Evolutionary conservation across 2,797 vertebrate species (phyloP).

Genomic region (Argentina silus): DNA sequence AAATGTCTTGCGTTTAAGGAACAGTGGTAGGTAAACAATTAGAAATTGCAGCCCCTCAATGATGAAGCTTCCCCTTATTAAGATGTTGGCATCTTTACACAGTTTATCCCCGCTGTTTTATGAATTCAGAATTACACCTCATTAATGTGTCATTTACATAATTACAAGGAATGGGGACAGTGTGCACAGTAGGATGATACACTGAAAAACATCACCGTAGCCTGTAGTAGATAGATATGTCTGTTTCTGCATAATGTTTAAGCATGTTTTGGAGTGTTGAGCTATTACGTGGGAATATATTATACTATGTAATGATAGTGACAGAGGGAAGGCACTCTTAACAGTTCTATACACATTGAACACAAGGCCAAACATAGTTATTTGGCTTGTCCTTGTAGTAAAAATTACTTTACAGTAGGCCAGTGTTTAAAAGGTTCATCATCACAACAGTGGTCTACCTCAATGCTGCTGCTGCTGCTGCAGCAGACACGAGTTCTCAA

Average conservation of each 20-base stretch:
- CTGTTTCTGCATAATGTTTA: no score
- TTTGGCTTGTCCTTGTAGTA: no score
- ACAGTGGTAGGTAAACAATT: conserved; percentile 84
- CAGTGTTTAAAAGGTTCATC: no score
- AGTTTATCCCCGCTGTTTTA: conserved; percentile 85
- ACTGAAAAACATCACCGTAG: conserved; percentile 31
- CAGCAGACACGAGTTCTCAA: no score
- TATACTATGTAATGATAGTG: neutral
- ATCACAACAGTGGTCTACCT: no score
- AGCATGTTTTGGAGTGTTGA: neutral
- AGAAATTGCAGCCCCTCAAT: conserved; percentile 70
- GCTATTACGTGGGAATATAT: neutral
- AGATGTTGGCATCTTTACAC: conserved; percentile 74
- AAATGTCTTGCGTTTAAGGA: conserved; percentile 76
- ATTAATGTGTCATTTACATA: conserved; percentile 87
- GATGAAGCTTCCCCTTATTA: conserved; percentile 77
- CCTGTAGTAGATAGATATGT: neutral
- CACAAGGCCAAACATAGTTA: no score
- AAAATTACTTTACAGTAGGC: no score
- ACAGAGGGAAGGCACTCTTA: neutral
- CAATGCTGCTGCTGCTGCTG: no score
- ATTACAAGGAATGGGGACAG: conserved; percentile 82
- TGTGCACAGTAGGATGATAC: conserved; percentile 71
- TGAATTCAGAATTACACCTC: conserved; percentile 85
- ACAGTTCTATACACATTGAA: neutral